phyloP scores from a whole-genome alignment of 2,888 invertebrate genomes.

The Conomelus anceps region DNA sequence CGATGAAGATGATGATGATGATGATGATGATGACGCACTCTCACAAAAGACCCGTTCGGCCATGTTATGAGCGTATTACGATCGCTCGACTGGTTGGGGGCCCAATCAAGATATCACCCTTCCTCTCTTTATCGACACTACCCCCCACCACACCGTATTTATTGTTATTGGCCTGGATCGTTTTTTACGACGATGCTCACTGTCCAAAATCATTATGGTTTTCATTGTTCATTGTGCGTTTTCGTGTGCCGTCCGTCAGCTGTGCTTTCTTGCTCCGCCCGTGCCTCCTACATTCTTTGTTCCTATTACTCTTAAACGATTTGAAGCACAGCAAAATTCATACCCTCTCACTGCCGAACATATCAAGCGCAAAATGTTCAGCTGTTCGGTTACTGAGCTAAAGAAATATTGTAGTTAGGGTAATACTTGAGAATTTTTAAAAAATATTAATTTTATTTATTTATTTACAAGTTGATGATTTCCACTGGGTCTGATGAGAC shows the following conservation, averaged over 20 bases:
- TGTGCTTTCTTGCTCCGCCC: not conserved
- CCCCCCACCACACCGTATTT: not conserved
- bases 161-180: not conserved
- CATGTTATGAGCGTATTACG: not conserved
- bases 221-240: conserved; percentile 1
- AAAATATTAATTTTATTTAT: no score
- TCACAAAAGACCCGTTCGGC: not conserved
- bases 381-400: not conserved
- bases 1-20: not conserved
- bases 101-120: not conserved
- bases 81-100: not conserved
- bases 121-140: not conserved
- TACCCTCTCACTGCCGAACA: not conserved
- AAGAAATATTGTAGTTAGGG: no score
- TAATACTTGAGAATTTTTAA: no score
- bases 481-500: no score
- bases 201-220: conserved; percentile 2
- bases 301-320: not conserved
- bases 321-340: not conserved
- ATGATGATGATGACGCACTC: not conserved
- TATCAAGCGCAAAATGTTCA: not conserved
- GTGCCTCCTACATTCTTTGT: no score
- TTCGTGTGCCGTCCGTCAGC: not conserved
- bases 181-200: not conserved
- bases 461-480: no score